Evolutionary conservation across 1,140 invertebrate genomes (phyloP), one percentile per base, ranked within the genome.

Genomic region (Camponotus floridanus): DNA sequence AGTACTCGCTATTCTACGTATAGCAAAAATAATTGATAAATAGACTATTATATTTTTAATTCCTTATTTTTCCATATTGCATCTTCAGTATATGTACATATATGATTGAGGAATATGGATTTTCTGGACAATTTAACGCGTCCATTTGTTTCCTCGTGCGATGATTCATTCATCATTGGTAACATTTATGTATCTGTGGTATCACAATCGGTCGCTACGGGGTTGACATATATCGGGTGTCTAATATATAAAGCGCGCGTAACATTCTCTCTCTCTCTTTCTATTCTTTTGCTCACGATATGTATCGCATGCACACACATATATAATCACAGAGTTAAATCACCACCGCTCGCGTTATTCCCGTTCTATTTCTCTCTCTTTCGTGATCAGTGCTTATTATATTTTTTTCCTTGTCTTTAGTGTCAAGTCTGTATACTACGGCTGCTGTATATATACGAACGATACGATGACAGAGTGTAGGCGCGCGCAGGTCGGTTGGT

Each of bases 351-450:
- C 55, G 31, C 33, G 18, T 39, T 42, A 80, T 45, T 42, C 65
- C 6, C 31, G 42, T 57, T 67, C 67, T 70, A 31, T 55, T 45
- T 42, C 26, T 59, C n/a, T 21, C 62, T 65, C n/a, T 65, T 13
- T 59, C 6, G 13, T 6, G 6, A 76, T 68, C 45, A 31, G 67
- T 81, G 55, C 86, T 81, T 81, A 39, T 39, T 26, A 62, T 78
- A 83, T 85, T 90, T 48, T 26, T 70, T 74, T 89, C 64, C 64
- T 85, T 90, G 86, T 91, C 90, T 89, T 62, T 70, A 64, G 85
- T 57, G 81, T 88, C 68, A 87, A 90, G 86, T 87, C 85, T 76
- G 79, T 87, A 48, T 4, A 15, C 13, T 51, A 5, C 18, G 15
- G 48, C 79, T 85, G 62, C 62, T 84, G 78, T 55, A 59, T 31